Conservation (phyloP, 2,888 invertebrate genomes). For the Drosophila diplacantha region DNA sequence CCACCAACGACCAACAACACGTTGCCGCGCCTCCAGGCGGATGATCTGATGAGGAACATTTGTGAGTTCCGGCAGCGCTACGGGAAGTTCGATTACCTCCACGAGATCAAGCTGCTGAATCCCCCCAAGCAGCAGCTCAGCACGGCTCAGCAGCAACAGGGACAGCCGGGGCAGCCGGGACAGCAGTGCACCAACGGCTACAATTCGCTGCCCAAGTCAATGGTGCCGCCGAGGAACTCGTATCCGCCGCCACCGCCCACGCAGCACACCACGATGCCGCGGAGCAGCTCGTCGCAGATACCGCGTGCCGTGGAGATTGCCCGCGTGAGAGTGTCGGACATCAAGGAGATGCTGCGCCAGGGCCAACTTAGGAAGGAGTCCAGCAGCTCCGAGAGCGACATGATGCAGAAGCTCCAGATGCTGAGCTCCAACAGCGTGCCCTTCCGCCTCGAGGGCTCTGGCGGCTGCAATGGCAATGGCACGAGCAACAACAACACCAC, state of each 20-base stretch:
- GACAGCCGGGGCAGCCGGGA: not conserved
- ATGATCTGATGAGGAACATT: slow-evolving; percentile 81
- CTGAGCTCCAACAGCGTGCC: slow-evolving; percentile 82
- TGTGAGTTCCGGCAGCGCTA: slow-evolving; percentile 83
- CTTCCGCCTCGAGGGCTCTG: slow-evolving; percentile 80
- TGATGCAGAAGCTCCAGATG: slow-evolving; percentile 74
- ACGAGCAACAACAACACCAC: slow-evolving; percentile 69
- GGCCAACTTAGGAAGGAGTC: slow-evolving; percentile 73
- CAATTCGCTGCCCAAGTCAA: slow-evolving; percentile 77
- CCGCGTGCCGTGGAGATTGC: slow-evolving; percentile 77
- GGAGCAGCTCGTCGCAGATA: slow-evolving; percentile 82
- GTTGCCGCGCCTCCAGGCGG: slow-evolving; percentile 77
- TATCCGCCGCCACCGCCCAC: slow-evolving; percentile 79
- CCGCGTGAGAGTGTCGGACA: slow-evolving; percentile 76
- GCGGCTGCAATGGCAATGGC: slow-evolving; percentile 25
- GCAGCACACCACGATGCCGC: slow-evolving; percentile 79
- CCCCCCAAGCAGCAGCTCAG: slow-evolving; percentile 68
- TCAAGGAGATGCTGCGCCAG: slow-evolving; percentile 77
- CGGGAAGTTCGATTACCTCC: slow-evolving; percentile 79
- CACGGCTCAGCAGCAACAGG: slow-evolving; percentile 11
- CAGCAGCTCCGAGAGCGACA: slow-evolving; percentile 80
- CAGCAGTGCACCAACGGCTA: slow-evolving; percentile 59
- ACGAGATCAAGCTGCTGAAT: slow-evolving; percentile 77
- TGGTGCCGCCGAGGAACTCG: slow-evolving; percentile 82
- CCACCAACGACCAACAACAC: slow-evolving; percentile 54